Evolutionary conservation across 2,797 vertebrate species (phyloP).

Genomic region (Acomys russatus): DNA sequence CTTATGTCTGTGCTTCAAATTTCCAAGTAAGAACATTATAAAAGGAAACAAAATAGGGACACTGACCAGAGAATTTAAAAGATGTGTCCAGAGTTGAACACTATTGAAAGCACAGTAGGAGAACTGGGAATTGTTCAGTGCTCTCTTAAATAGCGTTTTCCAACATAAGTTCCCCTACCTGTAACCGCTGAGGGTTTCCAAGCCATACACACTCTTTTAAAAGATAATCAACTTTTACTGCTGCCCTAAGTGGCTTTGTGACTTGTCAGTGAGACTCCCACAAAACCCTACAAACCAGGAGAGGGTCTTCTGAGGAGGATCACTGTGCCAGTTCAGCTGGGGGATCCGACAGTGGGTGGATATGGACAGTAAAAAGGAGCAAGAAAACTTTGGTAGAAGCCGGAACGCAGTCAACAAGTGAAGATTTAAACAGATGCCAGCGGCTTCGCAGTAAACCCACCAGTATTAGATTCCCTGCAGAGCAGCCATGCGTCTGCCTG

Average conservation of each 20-base stretch:
- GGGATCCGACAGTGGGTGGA: not conserved
- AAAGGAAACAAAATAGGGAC: not conserved
- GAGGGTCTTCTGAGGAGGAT: not conserved
- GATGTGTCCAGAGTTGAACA: not conserved
- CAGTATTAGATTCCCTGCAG: not conserved
- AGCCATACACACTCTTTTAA: not conserved
- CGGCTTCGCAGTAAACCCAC: not conserved
- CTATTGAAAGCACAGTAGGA: not conserved
- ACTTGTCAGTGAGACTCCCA: not conserved
- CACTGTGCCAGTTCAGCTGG: not conserved
- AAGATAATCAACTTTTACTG: not conserved
- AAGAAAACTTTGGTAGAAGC: not conserved
- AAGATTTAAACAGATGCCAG: not conserved
- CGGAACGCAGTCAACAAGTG: not conserved
- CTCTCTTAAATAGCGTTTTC: not conserved
- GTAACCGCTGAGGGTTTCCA: not conserved
- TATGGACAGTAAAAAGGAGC: not conserved
- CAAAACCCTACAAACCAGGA: not conserved
- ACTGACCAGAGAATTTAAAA: not conserved
- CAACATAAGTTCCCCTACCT: not conserved
- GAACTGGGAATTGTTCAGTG: not conserved
- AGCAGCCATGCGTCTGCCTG: not conserved
- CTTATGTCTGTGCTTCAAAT: slow-evolving; percentile 13
- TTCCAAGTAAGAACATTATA: not conserved
- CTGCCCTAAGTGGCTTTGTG: not conserved